A percentile compares a stretch with the other conserved stretches of the same genome.
Conservation (phyloP, 2,888 invertebrate species). For the Allolobophora icterica region DNA sequence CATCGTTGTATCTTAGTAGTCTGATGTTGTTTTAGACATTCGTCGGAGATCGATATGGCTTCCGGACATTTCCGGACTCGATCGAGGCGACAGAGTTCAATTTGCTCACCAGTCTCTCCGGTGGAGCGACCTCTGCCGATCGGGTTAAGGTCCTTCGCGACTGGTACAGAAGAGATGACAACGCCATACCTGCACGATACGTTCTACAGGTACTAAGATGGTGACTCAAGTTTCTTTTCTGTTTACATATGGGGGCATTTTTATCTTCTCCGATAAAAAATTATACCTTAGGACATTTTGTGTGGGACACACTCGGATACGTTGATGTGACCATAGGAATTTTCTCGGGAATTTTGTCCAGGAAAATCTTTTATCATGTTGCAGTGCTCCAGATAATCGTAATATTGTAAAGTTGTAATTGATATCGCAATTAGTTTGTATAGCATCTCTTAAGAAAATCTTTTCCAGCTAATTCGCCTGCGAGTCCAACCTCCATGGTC, state of each 20-base stretch:
- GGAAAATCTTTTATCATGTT: too few species aligned
- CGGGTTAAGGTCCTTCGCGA: constrained; percentile 51
- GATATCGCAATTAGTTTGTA: background rate
- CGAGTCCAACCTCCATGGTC: too few species aligned
- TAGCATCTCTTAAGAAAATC: background rate
- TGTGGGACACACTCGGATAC: too few species aligned
- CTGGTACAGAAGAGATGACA: constrained; percentile 60
- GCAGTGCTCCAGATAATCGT: too few species aligned
- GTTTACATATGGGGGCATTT: background rate
- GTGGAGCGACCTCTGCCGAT: constrained; percentile 43
- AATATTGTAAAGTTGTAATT: too few species aligned
- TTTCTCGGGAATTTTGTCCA: too few species aligned
- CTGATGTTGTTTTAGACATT: constrained; percentile 50
- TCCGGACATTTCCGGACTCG: constrained; percentile 56
- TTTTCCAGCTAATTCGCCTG: too few species aligned
- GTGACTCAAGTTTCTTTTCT: background rate
- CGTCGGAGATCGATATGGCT: constrained; percentile 61
- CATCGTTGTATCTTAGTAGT: background rate
- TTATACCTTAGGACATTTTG: too few species aligned
- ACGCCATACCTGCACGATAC: constrained; percentile 56
- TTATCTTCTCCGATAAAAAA: background rate
- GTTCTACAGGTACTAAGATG: constrained; percentile 56
- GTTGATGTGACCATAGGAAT: too few species aligned
- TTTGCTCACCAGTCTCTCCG: constrained; percentile 45
- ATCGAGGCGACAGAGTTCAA: constrained; percentile 54